A percentile compares a stretch with the other conserved stretches of the same genome.
phyloP scores from a whole-genome alignment of 35 echinoderm and acorn worm species.

The Heliocidaris tuberculata region DNA sequence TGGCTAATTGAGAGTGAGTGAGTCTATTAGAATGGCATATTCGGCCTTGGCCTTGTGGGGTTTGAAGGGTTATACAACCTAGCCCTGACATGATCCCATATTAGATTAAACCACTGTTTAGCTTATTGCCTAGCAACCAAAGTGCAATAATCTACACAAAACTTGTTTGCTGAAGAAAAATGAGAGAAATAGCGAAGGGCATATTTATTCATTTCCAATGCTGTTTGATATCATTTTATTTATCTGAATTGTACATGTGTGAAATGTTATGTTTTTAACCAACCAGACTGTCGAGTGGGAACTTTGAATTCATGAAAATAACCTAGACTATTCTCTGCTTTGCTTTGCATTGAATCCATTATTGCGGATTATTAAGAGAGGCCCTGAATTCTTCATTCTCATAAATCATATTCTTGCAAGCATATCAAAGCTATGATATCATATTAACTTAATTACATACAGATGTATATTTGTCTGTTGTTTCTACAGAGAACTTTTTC shows the following conservation, averaged over 20 bases:
- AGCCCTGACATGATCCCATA: neutral
- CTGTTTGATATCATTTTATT: neutral
- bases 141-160: conserved; percentile 12
- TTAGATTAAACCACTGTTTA: conserved; percentile 18
- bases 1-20: neutral
- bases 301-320: neutral
- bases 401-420: neutral
- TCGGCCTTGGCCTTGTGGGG: neutral
- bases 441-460: neutral
- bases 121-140: neutral
- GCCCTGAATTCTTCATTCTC: neutral
- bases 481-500: neutral
- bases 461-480: neutral
- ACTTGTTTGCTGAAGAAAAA: neutral
- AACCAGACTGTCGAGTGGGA: neutral
- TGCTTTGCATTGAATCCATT: neutral
- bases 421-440: neutral
- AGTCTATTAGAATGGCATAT: neutral
- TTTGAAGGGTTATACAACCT: neutral
- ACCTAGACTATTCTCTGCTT: neutral
- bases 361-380: neutral
- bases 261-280: neutral
- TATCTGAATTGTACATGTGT: conserved; percentile 1
- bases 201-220: neutral
- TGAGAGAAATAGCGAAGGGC: neutral